Percentiles rank a stretch among this genome's conserved stretches.
Evolutionary conservation across 1,140 invertebrate genomes (phyloP).

Genomic region (Bombus difficillimus): DNA sequence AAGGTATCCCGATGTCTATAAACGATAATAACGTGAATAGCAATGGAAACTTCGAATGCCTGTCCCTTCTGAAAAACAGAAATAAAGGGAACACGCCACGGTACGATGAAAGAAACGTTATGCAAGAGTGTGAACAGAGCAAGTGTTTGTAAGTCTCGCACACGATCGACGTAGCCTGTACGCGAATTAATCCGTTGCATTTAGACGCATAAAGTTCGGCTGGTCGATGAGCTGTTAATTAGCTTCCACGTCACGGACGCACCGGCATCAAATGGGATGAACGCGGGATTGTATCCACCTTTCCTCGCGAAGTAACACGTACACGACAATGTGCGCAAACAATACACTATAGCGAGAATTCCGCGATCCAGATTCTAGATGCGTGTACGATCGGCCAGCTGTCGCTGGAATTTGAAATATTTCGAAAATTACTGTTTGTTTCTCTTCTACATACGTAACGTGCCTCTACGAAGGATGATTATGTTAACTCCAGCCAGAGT

Average conservation of each 20-base stretch:
- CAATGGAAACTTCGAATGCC: too few relatives aligned
- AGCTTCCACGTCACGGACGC: slow-evolving; percentile 65
- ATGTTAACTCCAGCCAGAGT: background rate
- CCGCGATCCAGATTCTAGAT: background rate
- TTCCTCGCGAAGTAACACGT: slow-evolving; percentile 57
- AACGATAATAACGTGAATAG: too few relatives aligned
- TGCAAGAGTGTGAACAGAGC: background rate
- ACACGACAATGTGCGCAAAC: slow-evolving; percentile 44
- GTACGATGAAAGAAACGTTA: background rate
- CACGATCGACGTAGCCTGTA: slow-evolving; percentile 8
- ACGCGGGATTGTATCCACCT: slow-evolving; percentile 43
- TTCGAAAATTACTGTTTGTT: background rate
- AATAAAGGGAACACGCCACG: background rate
- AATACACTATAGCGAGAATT: slow-evolving; percentile 25
- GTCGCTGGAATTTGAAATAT: slow-evolving; percentile 5
- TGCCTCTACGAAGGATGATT: background rate
- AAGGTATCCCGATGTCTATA: too few relatives aligned
- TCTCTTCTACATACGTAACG: background rate
- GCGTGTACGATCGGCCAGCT: slow-evolving; percentile 1
- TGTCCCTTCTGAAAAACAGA: too few relatives aligned
- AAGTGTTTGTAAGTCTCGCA: slow-evolving; percentile 29
- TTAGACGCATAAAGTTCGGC: slow-evolving; percentile 64
- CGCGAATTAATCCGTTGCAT: slow-evolving; percentile 62
- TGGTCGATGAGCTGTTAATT: slow-evolving; percentile 66
- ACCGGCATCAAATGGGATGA: slow-evolving; percentile 62